Base-by-base conservation (phyloP, 1,140 invertebrate species). In the Macrosteles quadrilineatus region DNA sequence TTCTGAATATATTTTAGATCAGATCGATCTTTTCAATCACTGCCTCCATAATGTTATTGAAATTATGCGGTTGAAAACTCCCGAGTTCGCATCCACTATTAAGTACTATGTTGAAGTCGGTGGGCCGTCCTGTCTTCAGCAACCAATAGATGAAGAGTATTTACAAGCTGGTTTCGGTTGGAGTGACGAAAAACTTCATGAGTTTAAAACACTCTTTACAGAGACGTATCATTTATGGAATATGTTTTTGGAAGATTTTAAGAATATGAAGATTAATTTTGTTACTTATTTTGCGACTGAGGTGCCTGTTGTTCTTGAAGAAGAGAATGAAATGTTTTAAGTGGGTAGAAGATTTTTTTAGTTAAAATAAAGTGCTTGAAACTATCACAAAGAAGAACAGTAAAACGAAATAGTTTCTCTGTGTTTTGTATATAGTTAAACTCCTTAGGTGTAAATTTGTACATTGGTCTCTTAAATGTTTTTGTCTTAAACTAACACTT, bases 1-100 rank as follows among this genome's bases (percentile, higher is more conserved):
- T 21, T 4, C 47, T 4, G 47, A 50, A 50, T 50, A 19, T 19
- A 50, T 50, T 11, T n/a, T 50, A 50, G 47, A 50, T n/a, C 47
- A 50, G n/a, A 50, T 50, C n/a, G 47, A 50, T 50, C 47, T 50
- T 17, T 50, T 19, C n/a, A 50, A 50, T 21, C 47, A 50, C 21
- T 50, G 47, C n/a, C 47, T 50, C 4, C 3, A 19, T n/a, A 50
- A 50, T 21, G n/a, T 50, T 6, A 19, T 50, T 4, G 47, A 50
- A 21, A 50, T 50, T 9, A 50, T 50, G 47, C 47, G 47, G 4
- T 21, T 50, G 47, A 50, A 21, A 21, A 50, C 47, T 4, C 47
- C 47, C 2, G 47, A 50, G 2, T 50, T 50, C n/a, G 2, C n/a
- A 21, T 4, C 4, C 4, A 50, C 47, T 4, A 4, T 17, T 6